These are phyloP conservation scores for Flexamia atlantica DNA, from an alignment of 2,888 invertebrate species.

Conservation along the genomic window DNA sequence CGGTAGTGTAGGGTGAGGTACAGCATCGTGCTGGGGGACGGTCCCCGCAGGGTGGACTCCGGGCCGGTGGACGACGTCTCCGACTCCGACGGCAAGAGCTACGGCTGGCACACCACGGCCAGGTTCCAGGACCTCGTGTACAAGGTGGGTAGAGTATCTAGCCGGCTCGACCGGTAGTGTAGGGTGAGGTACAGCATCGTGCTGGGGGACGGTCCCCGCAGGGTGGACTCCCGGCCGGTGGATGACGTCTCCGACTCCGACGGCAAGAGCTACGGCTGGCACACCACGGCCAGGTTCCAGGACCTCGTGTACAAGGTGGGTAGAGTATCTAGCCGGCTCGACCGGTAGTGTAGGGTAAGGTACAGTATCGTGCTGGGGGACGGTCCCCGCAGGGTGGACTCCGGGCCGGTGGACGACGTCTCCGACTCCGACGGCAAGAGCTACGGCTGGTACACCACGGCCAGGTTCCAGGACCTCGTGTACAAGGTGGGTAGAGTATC, in stretches of 20 bases:
- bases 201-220: slow-evolving; percentile 83
- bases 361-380: slow-evolving; percentile 85
- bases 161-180: slow-evolving; percentile 89
- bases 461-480: slow-evolving; percentile 78
- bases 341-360: slow-evolving; percentile 86
- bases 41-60: slow-evolving; percentile 82
- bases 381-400: slow-evolving; percentile 82
- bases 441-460: slow-evolving; percentile 83
- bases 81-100: slow-evolving; percentile 84
- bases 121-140: slow-evolving; percentile 79
- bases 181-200: slow-evolving; percentile 84
- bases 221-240: slow-evolving; percentile 83
- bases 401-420: slow-evolving; percentile 84
- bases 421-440: slow-evolving; percentile 85
- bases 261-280: slow-evolving; percentile 85
- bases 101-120: slow-evolving; percentile 83
- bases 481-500: slow-evolving; percentile 77
- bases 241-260: slow-evolving; percentile 85
- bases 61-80: slow-evolving; percentile 84
- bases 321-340: no score
- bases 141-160: slow-evolving; percentile 76
- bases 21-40: slow-evolving; percentile 83
- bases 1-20: slow-evolving; percentile 88
- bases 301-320: slow-evolving; percentile 78
- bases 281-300: slow-evolving; percentile 80